phyloP scores from a whole-genome alignment of 2,113 vertebrate species.

The Ciconia boyciana region DNA sequence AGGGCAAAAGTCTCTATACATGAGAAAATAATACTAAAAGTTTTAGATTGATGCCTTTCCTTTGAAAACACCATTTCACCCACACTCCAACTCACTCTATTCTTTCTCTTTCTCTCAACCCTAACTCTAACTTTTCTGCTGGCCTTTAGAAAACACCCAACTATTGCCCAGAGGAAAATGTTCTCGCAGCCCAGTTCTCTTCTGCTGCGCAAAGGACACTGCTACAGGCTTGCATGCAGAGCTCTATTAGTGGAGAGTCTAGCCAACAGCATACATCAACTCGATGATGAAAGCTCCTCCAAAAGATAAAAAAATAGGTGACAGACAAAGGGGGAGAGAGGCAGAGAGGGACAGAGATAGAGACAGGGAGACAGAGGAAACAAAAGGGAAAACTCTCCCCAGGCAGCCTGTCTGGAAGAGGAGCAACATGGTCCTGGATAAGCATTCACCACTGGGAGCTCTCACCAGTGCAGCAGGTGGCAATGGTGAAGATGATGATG shows the following conservation, averaged over 20 bases:
- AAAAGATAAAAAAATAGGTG: neutral
- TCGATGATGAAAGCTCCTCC: neutral
- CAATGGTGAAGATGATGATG: neutral
- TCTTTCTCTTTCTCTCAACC: neutral
- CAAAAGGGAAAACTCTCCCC: neutral
- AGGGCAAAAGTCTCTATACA: neutral
- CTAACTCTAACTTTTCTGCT: neutral
- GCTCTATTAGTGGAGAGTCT: neutral
- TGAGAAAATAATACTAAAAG: neutral
- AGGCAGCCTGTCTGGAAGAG: neutral
- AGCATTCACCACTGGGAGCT: neutral
- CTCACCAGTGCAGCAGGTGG: neutral
- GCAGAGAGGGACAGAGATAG: neutral
- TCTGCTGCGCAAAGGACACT: neutral
- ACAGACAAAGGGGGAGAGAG: no score
- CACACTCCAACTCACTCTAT: neutral
- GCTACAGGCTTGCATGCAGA: neutral
- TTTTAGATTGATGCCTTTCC: neutral
- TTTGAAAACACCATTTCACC: neutral
- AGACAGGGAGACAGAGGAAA: neutral
- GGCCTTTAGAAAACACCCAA: neutral
- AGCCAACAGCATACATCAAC: neutral
- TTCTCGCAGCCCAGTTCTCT: neutral
- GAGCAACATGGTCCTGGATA: neutral
- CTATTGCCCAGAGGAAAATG: neutral